These are phyloP conservation scores for Odontocolon sp. DNA, from an alignment of 2,888 invertebrate species.

Conservation along the genomic window DNA sequence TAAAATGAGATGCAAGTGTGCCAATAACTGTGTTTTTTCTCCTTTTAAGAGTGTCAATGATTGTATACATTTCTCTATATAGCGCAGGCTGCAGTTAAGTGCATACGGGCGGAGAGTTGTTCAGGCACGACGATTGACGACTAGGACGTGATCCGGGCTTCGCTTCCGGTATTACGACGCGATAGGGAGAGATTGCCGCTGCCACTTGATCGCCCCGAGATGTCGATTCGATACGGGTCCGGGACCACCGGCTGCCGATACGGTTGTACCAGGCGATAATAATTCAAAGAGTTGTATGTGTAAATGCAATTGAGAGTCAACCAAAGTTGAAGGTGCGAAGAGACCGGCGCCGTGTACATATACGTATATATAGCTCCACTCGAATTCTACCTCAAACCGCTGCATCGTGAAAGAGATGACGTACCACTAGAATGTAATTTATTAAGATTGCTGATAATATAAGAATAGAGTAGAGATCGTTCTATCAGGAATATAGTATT, in stretches of 20 bases:
- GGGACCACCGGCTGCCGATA: constrained; percentile 56
- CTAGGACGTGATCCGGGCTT: constrained; percentile 65
- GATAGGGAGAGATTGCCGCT: constrained; percentile 37
- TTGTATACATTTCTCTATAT: constrained; percentile 59
- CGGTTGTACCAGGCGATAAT: constrained; percentile 43
- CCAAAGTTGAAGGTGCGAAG: constrained; percentile 20
- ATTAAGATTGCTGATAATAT: constrained; percentile 10
- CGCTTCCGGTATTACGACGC: constrained; percentile 71
- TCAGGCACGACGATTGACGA: constrained; percentile 65
- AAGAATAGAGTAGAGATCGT: constrained; percentile 15
- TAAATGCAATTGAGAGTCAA: constrained; percentile 42
- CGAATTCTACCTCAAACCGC: constrained; percentile 9
- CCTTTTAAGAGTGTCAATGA: constrained; percentile 35
- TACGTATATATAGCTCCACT: not conserved
- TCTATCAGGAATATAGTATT: not conserved
- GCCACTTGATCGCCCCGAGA: constrained; percentile 59
- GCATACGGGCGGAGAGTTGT: constrained; percentile 29
- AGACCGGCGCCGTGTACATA: not conserved
- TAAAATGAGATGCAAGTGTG: too few species aligned
- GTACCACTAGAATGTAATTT: constrained; percentile 29
- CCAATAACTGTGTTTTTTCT: too few species aligned
- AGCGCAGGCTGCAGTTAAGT: constrained; percentile 14
- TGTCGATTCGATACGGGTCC: constrained; percentile 62
- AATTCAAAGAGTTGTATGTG: constrained; percentile 48
- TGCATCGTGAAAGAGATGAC: constrained; percentile 18